Conservation (phyloP, 2,888 invertebrate species). For the Panzeria rudis region DNA sequence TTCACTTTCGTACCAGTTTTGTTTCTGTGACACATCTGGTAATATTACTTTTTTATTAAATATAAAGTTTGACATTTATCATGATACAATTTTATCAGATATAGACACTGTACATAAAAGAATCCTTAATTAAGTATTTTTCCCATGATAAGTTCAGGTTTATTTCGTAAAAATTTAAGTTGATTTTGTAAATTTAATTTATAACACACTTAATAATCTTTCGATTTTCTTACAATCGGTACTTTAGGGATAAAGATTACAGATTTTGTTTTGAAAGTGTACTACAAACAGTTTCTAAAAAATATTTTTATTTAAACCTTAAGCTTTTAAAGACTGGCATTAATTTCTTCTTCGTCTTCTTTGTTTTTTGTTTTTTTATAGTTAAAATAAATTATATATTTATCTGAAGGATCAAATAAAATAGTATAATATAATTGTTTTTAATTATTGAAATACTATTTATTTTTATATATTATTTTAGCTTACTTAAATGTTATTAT, state of each 20-base stretch:
- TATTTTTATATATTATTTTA: constrained; percentile 28
- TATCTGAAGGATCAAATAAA: constrained; percentile 40
- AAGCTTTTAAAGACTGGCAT: constrained; percentile 56
- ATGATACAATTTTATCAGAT: no score
- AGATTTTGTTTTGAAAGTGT: constrained; percentile 42
- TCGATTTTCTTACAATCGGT: constrained; percentile 12
- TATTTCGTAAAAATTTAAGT: constrained; percentile 8
- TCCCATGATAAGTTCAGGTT: neutral
- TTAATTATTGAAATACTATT: constrained; percentile 57
- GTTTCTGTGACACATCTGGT: no score
- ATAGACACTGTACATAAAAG: no score
- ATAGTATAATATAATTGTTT: constrained; percentile 56
- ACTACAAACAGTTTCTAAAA: constrained; percentile 71
- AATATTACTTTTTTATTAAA: no score
- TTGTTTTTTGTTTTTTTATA: constrained; percentile 7
- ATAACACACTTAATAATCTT: constrained; percentile 35
- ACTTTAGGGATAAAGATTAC: constrained; percentile 11
- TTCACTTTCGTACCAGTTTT: no score
- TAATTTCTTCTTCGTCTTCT: no score
- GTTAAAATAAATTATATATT: constrained; percentile 34
- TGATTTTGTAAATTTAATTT: constrained; percentile 13
- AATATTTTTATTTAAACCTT: constrained; percentile 37
- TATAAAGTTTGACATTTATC: no score
- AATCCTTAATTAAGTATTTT: neutral
- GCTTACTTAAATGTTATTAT: constrained; percentile 13